Evolutionary conservation across 2,113 vertebrate genomes (phyloP).

Genomic region (Onychorhynchus coronatus): DNA sequence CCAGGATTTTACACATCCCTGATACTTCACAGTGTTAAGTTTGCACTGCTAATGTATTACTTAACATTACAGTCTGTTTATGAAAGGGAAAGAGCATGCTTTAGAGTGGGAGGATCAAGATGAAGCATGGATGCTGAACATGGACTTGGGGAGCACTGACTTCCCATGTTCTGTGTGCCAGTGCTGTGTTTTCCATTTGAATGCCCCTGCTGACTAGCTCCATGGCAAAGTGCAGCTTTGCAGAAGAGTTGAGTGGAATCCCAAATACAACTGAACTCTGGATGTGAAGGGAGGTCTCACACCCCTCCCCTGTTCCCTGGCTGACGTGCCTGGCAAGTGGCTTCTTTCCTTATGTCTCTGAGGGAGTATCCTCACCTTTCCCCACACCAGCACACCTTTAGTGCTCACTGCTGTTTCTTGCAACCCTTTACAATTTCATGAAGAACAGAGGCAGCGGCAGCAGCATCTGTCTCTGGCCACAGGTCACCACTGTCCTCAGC

Average conservation of each 20-base stretch:
- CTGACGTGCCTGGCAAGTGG: not conserved
- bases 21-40: not conserved
- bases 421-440: fast-evolving
- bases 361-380: not conserved
- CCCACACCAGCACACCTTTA: not conserved
- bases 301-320: not conserved
- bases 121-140: not conserved
- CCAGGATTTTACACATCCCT: not conserved
- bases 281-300: not conserved
- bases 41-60: not conserved
- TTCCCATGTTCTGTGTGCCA: not conserved
- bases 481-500: not conserved
- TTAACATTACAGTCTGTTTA: not conserved
- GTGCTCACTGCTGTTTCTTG: not conserved
- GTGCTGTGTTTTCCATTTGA: not conserved
- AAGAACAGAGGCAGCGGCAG: not conserved
- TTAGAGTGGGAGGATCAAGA: not conserved
- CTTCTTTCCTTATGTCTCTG: not conserved
- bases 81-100: not conserved
- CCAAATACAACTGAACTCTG: not conserved
- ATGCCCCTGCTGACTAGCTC: not conserved
- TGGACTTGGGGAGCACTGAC: not conserved
- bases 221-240: not conserved
- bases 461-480: not conserved
- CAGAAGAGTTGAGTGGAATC: not conserved